Conservation (phyloP, 92 coral and sea anemone genomes). For the Epizoanthus ramosus region DNA sequence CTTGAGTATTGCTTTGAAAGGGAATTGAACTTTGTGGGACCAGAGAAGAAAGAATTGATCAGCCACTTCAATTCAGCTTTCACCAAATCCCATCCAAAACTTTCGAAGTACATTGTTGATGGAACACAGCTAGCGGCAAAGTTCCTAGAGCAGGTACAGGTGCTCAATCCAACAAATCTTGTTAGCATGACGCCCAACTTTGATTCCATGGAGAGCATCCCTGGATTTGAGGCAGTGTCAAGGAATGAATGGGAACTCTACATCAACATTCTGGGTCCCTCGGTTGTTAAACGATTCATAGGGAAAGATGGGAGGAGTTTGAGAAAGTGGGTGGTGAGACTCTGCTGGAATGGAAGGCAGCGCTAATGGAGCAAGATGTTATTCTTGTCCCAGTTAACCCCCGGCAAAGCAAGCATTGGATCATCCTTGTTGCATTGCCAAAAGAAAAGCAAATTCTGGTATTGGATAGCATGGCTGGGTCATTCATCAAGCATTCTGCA, state of each 20-base stretch:
- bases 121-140: conserved; percentile 35
- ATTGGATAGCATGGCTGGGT: conserved; percentile 54
- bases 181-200: neutral
- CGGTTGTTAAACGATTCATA: conserved; percentile 48
- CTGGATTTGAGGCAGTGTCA: conserved; percentile 46
- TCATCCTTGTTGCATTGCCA: conserved; percentile 38
- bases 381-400: conserved; percentile 57
- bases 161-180: conserved; percentile 22
- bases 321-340: conserved; percentile 35
- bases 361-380: conserved; percentile 53
- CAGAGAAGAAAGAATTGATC: conserved; percentile 14
- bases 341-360: conserved; percentile 47
- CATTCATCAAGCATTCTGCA: conserved; percentile 51
- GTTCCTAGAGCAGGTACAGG: conserved; percentile 15
- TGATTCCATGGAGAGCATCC: conserved; percentile 37
- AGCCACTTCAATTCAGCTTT: conserved; percentile 10
- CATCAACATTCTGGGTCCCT: conserved; percentile 39
- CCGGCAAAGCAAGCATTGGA: conserved; percentile 55
- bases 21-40: conserved; percentile 1
- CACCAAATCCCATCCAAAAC: conserved; percentile 8
- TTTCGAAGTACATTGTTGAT: conserved; percentile 22
- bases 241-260: conserved; percentile 58
- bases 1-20: conserved; percentile 36
- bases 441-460: conserved; percentile 40
- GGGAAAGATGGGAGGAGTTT: conserved; percentile 55